A percentile compares a stretch with the other conserved stretches of the same genome.
These are phyloP conservation scores for Alexandromys fortis DNA, from an alignment of 2,113 vertebrate genomes.

Conservation along the genomic window DNA sequence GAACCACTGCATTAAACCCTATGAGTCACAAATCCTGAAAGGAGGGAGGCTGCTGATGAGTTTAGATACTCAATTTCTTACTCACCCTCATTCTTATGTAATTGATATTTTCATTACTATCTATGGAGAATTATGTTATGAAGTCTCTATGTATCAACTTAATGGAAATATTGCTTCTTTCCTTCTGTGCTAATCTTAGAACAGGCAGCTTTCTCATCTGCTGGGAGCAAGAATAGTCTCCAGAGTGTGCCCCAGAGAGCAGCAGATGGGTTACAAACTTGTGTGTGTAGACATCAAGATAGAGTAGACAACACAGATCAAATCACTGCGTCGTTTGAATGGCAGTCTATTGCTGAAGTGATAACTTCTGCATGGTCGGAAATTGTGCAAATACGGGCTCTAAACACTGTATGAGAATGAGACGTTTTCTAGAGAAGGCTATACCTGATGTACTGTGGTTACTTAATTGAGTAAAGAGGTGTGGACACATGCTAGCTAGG, in stretches of 20 bases:
- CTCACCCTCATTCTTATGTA: too few relatives aligned
- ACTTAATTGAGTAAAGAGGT: background rate
- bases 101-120: too few relatives aligned
- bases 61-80: too few relatives aligned
- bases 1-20: too few relatives aligned
- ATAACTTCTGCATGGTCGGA: background rate
- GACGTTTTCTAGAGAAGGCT: background rate
- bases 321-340: background rate
- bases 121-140: too few relatives aligned
- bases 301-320: background rate
- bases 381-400: background rate
- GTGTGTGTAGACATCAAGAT: background rate
- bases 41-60: too few relatives aligned
- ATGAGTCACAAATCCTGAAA: too few relatives aligned
- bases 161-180: too few relatives aligned
- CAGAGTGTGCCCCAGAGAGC: background rate
- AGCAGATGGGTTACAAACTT: background rate
- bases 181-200: too few relatives aligned
- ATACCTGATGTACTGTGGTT: background rate
- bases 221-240: background rate
- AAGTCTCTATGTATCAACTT: too few relatives aligned
- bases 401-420: background rate
- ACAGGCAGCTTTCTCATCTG: background rate
- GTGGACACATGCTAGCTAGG: background rate
- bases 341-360: background rate